These are phyloP conservation scores for Hippopotamus amphibius DNA, from an alignment of 2,113 vertebrate genomes.

Conservation along the genomic window DNA sequence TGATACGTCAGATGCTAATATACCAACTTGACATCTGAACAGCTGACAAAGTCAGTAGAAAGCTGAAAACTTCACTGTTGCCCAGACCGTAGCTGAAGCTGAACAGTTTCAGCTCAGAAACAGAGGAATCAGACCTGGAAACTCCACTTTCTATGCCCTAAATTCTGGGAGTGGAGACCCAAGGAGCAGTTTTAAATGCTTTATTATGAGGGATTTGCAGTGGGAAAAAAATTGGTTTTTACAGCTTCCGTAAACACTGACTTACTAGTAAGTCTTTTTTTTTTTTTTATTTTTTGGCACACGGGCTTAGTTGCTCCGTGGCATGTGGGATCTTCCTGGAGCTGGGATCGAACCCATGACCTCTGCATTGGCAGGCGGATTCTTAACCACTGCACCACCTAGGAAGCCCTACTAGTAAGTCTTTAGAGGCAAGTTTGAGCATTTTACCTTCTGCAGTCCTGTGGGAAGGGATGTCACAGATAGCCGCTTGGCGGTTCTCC, in stretches of 20 bases:
- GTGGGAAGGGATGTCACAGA: constrained; percentile 80
- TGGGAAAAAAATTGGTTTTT: neutral
- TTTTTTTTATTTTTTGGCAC: no score
- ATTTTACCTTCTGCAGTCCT: constrained; percentile 80
- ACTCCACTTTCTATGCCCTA: neutral
- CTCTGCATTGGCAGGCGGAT: no score
- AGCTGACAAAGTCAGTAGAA: neutral
- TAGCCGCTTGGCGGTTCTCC: constrained; percentile 72
- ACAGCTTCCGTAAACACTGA: neutral
- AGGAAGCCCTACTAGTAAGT: rapidly evolving
- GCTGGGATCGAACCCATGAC: no score
- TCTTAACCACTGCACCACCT: no score
- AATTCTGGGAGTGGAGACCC: neutral
- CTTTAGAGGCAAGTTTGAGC: neutral
- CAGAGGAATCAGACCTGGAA: neutral
- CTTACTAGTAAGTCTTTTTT: neutral
- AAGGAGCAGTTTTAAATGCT: neutral
- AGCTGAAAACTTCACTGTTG: neutral
- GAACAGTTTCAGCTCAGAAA: neutral
- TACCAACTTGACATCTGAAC: neutral
- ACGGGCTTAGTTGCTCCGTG: no score
- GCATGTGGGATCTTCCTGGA: no score
- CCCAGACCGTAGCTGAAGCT: neutral
- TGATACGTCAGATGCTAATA: neutral
- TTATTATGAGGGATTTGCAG: neutral